Base-by-base conservation (phyloP, 2,888 invertebrate genomes). In the Palloptera scutellata region DNA sequence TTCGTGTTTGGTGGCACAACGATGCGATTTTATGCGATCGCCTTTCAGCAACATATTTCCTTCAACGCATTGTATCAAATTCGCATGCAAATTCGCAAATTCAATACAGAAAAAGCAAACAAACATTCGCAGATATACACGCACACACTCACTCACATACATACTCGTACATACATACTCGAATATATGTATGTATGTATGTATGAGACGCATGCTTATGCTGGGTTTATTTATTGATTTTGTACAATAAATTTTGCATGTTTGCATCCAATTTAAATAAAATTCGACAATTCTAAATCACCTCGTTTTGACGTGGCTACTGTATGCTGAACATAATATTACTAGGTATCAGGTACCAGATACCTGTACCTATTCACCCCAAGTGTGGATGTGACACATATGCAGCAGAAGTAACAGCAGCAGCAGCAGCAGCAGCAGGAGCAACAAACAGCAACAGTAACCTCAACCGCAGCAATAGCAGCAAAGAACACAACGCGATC, bases 261-360 rank as follows among this genome's bases (percentile, higher is more conserved):
- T 82, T 79, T 79, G 80, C 80, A 79, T 81, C 85, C 85, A 84
- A 84, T 84, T 84, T 84, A 84, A 84, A 84, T 84, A 84, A 84
- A 81, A 82, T 80, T 83, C 82, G 81, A 82, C 84, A 84, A 85
- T 83, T 84, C 84, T 84, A 84, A 84, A 85, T 84, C 84, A 84
- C 82, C 79, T 77, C 81, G 76, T 82, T 80, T 83, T 81, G 83
- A 81, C 82, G 76, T 81, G 74, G 82, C 80, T 80, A 81, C 80
- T 79, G 80, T 75, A 53, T 13, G 19, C 15, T 41, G 57, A 30
- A 30, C 30, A 30, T 30, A 30, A 9, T 73, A 70, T 74, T 70
- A 68, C 68, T 67, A 71, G 66, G 60, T 73, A 61, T 12, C 30
- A 60, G 53, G 20, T 66, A 19, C 30, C 30, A 60, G 53, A 17